phyloP scores from a whole-genome alignment of 92 coral and sea anemone genomes.

The Desmophyllum pertusum region DNA sequence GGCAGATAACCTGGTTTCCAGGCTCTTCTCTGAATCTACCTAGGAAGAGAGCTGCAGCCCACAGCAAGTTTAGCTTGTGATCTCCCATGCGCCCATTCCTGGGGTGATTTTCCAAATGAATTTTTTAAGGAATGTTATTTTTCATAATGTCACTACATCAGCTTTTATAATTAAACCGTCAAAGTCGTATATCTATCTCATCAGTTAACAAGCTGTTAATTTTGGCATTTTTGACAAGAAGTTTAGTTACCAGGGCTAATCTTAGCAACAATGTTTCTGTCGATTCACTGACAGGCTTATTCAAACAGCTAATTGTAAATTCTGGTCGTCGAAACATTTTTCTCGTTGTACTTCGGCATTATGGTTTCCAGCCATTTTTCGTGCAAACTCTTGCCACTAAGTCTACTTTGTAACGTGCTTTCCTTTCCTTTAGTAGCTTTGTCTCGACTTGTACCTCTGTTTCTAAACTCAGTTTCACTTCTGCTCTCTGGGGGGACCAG shows the following conservation, averaged over 20 bases:
- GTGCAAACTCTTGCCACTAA: conserved; percentile 6
- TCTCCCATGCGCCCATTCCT: background rate
- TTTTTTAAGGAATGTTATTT: no score
- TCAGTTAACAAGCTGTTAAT: no score
- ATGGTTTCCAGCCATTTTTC: conserved; percentile 26
- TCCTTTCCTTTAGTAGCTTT: background rate
- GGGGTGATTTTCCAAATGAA: no score
- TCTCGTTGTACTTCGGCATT: background rate
- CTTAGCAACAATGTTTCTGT: background rate
- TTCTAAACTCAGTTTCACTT: background rate
- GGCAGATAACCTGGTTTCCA: background rate
- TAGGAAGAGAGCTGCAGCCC: background rate
- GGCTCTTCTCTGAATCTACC: background rate
- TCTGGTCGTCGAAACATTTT: background rate
- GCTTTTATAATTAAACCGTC: no score
- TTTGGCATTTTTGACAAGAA: background rate
- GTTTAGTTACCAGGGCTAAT: background rate
- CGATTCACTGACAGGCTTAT: background rate
- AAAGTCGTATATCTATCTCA: no score
- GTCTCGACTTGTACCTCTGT: no score
- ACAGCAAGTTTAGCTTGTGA: background rate
- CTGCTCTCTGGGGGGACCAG: conserved; percentile 16
- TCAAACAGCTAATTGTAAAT: background rate
- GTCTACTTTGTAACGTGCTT: background rate
- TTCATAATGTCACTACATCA: no score